These are phyloP conservation scores for Eupeodes luniger DNA, from an alignment of 2,888 invertebrate genomes.

Conservation along the genomic window DNA sequence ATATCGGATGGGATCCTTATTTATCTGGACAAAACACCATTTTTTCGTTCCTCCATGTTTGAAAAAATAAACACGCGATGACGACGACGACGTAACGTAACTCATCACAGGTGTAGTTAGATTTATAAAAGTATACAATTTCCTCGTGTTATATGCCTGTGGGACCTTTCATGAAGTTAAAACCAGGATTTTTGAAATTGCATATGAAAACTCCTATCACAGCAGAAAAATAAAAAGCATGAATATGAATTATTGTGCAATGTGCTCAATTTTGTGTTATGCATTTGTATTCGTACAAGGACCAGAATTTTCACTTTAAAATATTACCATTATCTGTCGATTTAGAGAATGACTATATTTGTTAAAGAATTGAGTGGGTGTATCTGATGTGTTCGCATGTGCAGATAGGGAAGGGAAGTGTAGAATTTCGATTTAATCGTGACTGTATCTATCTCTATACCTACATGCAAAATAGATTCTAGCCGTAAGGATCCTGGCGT, in stretches of 20 bases:
- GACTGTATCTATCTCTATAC: not conserved
- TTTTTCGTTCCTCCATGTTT: not conserved
- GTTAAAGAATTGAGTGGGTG: conserved; percentile 25
- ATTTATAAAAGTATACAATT: conserved; percentile 47
- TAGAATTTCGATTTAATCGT: conserved; percentile 51
- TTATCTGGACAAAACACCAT: conserved; percentile 14
- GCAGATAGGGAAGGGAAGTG: conserved; percentile 23
- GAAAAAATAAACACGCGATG: conserved; percentile 27
- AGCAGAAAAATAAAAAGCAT: not conserved
- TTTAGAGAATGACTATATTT: conserved; percentile 55
- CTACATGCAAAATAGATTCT: conserved; percentile 32
- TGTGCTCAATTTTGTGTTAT: conserved; percentile 37
- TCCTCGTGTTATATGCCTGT: conserved; percentile 46
- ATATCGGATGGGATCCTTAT: conserved; percentile 15
- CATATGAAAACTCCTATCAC: conserved; percentile 13
- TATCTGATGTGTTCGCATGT: not conserved
- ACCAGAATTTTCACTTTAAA: conserved; percentile 16
- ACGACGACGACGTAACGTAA: conserved; percentile 11
- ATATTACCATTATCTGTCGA: conserved; percentile 48
- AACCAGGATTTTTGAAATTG: conserved; percentile 42
- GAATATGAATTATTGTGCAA: conserved; percentile 22
- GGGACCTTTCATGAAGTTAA: conserved; percentile 21
- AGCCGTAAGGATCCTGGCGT: conserved; percentile 17
- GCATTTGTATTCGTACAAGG: conserved; percentile 3
- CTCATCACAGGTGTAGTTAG: conserved; percentile 49